Conservation (phyloP, 1,140 invertebrate genomes). For the Luehdorfia chinensis region DNA sequence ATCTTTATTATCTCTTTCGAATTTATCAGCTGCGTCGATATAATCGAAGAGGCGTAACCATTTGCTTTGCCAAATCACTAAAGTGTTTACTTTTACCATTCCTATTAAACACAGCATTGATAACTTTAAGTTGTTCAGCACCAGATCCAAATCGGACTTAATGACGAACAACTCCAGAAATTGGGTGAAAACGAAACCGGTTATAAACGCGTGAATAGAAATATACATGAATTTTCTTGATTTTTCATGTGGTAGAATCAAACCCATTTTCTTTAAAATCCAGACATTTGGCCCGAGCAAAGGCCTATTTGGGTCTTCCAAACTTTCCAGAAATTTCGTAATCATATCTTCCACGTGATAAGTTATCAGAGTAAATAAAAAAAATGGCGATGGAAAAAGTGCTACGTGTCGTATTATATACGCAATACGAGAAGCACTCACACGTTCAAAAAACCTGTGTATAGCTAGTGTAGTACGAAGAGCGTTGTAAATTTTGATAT, state of each 20-base stretch:
- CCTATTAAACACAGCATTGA: constrained; percentile 62
- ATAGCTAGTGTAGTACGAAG: too few relatives aligned
- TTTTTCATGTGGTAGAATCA: constrained; percentile 48
- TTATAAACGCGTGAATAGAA: constrained; percentile 38
- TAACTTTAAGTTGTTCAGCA: constrained; percentile 57
- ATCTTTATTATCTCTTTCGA: constrained; percentile 42
- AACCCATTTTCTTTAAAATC: constrained; percentile 44
- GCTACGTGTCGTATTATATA: too few relatives aligned
- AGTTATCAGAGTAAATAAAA: too few relatives aligned
- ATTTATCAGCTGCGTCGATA: constrained; percentile 50
- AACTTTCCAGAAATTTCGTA: constrained; percentile 29
- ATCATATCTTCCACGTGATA: constrained; percentile 39
- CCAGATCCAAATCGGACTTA: constrained; percentile 46
- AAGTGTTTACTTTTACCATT: constrained; percentile 47
- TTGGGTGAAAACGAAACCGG: constrained; percentile 50
- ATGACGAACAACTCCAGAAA: constrained; percentile 57
- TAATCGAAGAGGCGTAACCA: constrained; percentile 55
- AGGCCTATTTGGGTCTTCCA: constrained; percentile 43
- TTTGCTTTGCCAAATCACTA: constrained; percentile 45
- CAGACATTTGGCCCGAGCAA: constrained; percentile 55
- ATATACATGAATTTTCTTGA: constrained; percentile 33
- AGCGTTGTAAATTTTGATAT: too few relatives aligned
- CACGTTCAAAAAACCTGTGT: too few relatives aligned
- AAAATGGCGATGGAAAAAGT: too few relatives aligned
- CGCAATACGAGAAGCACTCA: too few relatives aligned